Evolutionary conservation across 2,113 vertebrate species (phyloP).

Genomic region (Stictonetta naevosa): DNA sequence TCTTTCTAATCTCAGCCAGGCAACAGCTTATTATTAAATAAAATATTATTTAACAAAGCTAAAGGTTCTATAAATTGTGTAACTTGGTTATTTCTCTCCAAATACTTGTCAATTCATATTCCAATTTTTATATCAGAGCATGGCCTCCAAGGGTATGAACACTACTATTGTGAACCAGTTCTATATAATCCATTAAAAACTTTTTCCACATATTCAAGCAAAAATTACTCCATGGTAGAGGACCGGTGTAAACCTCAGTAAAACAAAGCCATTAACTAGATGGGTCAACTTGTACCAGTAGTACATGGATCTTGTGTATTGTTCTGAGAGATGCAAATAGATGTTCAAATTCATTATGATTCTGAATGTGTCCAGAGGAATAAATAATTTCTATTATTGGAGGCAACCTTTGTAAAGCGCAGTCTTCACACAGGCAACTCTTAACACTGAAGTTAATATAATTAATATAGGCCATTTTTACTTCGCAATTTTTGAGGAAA

Average conservation of each 20-base stretch:
- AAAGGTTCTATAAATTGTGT: background rate
- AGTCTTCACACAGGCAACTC: background rate
- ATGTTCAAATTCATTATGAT: background rate
- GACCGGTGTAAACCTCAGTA: background rate
- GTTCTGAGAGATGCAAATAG: background rate
- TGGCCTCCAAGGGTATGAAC: background rate
- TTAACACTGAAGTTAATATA: background rate
- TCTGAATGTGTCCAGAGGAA: background rate
- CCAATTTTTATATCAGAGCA: background rate
- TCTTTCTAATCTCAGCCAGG: background rate
- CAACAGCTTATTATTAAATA: background rate
- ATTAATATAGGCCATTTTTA: background rate
- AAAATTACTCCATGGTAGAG: background rate
- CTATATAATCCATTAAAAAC: background rate
- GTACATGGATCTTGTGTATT: background rate
- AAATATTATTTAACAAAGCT: background rate
- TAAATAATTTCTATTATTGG: background rate
- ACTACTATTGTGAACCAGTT: background rate
- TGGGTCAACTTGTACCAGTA: background rate
- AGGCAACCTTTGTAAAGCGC: background rate
- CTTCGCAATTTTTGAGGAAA: background rate
- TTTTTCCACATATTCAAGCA: background rate
- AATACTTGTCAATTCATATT: background rate
- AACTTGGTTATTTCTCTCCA: background rate
- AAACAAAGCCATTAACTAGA: background rate